Conservation (phyloP, 2,888 invertebrate species). For the Acanthosepion lycidas region DNA sequence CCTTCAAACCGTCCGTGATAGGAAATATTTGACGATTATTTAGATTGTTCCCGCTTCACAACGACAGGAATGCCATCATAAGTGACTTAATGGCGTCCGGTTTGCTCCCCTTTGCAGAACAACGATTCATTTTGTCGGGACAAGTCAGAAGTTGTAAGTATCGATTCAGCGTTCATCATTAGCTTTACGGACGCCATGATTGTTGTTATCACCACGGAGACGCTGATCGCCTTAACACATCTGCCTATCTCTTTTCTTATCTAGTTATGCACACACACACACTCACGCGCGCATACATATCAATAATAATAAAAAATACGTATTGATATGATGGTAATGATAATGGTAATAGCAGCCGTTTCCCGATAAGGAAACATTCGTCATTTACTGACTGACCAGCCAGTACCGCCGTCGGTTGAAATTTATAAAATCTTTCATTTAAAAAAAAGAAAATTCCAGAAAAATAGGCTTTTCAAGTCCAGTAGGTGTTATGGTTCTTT, state of each 20-base stretch:
- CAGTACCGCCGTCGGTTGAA: too few relatives aligned
- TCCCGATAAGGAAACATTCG: too few relatives aligned
- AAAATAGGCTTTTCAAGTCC: too few relatives aligned
- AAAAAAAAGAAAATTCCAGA: too few relatives aligned
- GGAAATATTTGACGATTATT: neutral
- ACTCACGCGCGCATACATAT: too few relatives aligned
- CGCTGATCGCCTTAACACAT: neutral
- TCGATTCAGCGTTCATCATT: neutral
- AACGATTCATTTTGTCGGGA: neutral
- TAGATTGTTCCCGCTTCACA: neutral
- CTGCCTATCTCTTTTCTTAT: neutral
- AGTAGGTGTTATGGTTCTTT: too few relatives aligned
- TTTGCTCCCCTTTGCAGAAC: neutral
- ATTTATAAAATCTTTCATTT: too few relatives aligned
- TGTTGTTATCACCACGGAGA: neutral
- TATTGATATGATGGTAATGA: too few relatives aligned
- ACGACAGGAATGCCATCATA: neutral
- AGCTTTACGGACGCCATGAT: neutral
- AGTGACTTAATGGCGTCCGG: neutral
- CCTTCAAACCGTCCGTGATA: neutral
- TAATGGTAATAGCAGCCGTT: too few relatives aligned
- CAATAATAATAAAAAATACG: too few relatives aligned
- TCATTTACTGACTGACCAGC: too few relatives aligned
- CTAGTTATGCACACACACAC: neutral
- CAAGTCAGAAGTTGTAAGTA: neutral